A percentile compares a stretch with the other conserved stretches of the same genome.
Conservation (phyloP, 2,113 vertebrate genomes). For the Ameiurus melas region DNA sequence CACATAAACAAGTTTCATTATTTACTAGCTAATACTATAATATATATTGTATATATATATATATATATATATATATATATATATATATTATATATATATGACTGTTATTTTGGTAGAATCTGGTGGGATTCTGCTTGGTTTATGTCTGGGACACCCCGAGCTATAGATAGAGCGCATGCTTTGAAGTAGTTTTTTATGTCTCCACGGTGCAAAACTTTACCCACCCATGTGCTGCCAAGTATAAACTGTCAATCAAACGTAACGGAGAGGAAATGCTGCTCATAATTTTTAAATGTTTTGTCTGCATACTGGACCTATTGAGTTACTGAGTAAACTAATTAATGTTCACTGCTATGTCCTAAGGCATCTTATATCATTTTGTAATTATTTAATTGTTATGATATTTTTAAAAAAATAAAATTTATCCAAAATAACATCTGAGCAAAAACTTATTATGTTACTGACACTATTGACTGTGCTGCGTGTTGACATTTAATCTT, state of each 20-base stretch:
- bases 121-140: neutral
- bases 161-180: constrained; percentile 35
- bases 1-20: neutral
- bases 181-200: constrained; percentile 4
- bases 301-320: neutral
- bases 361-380: neutral
- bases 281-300: constrained; percentile 9
- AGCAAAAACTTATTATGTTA: neutral
- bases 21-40: neutral
- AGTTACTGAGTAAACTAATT: neutral
- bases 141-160: neutral
- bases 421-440: neutral
- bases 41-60: too few relatives aligned
- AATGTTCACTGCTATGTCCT: neutral
- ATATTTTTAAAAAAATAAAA: neutral
- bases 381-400: neutral
- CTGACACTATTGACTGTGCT: neutral
- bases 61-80: neutral
- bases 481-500: constrained; percentile 18
- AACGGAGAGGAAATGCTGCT: constrained; percentile 37
- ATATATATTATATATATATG: neutral
- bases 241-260: constrained; percentile 41
- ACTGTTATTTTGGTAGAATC: neutral
- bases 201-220: constrained; percentile 9
- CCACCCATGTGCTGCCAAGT: constrained; percentile 31